Evolutionary conservation across 1,140 invertebrate genomes (phyloP), one percentile per base, ranked within the genome.

Genomic region (Drosophila varians): DNA sequence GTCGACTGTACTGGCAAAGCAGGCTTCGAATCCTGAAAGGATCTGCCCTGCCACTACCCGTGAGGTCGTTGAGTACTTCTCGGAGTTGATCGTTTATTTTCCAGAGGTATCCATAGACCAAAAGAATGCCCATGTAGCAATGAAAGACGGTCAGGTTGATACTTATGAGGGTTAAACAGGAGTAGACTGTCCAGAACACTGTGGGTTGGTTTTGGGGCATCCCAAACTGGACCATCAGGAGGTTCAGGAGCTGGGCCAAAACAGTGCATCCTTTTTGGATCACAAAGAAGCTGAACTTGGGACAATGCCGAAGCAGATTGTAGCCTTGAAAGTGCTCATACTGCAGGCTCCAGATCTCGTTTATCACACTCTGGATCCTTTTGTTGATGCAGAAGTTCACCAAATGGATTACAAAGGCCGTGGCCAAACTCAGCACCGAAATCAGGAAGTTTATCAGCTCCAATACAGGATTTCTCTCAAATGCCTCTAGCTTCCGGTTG

Each of bases 41-140:
- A 9, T 58, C 36, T 3, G 14, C 0, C 4, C 7, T 14, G 1
- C 16, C 2, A n/a, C 11, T 8, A 5, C 18, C 7, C 12, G 16
- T 43, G 0, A 53, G 3, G 2, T 16, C 7, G 19, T 60, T 55
- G 0, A 42, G 40, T 0, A 74, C 4, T 0, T 19, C 16, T 5
- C 51, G 18, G 0, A 83, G 52, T 6, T 83, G 14, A 6, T 26
- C 36, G 16, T 83, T 83, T 1, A 83, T 48, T 0, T 66, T 16
- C 78, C 78, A 83, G 0, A 74, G 6, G 16, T 38, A 57, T 0
- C 78, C 62, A 43, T 83, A 83, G 19, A 74, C 69, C 0, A 26
- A 21, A 0, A 77, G 18, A 0, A 77, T n/a, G 0, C 40, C 54
- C n/a, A 83, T 3, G 28, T 52, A 45, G 14, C 46, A 77, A 4